Percentiles rank a stretch among this genome's conserved stretches.
Conservation (phyloP, 2,113 vertebrate species). For the Cyprinodon variegatus region DNA sequence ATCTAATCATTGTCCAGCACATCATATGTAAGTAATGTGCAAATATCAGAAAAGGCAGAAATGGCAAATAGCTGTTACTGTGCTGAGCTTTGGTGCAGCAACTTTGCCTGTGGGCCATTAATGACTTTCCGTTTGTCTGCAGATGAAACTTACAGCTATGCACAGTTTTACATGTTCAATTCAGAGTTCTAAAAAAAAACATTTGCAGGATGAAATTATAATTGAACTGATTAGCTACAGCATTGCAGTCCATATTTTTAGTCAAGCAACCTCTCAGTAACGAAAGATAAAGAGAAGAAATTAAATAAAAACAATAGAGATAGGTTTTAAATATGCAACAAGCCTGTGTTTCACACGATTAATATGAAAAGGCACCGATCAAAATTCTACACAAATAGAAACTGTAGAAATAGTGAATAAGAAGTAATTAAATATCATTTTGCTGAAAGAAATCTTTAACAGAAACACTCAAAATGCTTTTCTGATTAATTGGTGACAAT, state of each 20-base stretch:
- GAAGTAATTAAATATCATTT: no score
- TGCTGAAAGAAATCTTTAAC: no score
- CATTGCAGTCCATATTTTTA: background rate
- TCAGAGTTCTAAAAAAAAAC: background rate
- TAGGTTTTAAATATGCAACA: background rate
- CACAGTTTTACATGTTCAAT: background rate
- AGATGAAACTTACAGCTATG: background rate
- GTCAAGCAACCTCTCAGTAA: no score
- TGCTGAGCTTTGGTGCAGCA: background rate
- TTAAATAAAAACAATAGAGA: background rate
- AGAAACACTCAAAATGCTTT: no score
- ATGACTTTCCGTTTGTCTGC: background rate
- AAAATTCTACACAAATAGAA: slow-evolving; percentile 1
- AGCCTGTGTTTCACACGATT: background rate
- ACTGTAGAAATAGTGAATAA: no score
- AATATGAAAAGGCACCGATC: background rate
- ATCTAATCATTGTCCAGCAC: slow-evolving; percentile 7
- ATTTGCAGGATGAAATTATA: background rate
- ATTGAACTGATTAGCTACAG: background rate
- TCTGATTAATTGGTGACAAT: no score
- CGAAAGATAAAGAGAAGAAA: background rate
- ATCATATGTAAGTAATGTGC: slow-evolving; percentile 8
- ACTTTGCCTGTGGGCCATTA: background rate
- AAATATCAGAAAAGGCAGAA: slow-evolving; percentile 15
- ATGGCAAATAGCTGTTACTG: background rate